Evolutionary conservation across 2,888 invertebrate genomes (phyloP).

Genomic region (Formica aserva): DNA sequence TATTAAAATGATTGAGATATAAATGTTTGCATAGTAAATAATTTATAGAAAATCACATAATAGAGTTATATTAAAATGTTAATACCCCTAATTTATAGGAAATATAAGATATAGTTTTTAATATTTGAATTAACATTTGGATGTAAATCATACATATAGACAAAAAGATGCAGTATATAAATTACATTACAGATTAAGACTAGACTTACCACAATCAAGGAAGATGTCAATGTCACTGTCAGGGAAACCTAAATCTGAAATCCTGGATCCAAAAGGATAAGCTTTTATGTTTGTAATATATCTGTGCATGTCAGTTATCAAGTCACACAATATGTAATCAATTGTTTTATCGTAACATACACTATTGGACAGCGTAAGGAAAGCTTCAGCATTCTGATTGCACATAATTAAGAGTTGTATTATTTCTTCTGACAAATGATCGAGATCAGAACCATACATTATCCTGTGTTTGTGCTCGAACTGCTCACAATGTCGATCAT

Average conservation of each 20-base stretch:
- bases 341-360: background rate
- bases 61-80: background rate
- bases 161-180: background rate
- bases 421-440: background rate
- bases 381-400: background rate
- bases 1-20: background rate
- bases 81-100: background rate
- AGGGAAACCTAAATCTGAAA: conserved; percentile 86
- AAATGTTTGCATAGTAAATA: background rate
- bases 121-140: background rate
- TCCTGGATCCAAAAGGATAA: conserved; percentile 88
- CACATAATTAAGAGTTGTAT: background rate
- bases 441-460: too few relatives aligned
- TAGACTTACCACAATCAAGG: conserved; percentile 78
- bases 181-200: background rate
- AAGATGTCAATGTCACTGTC: conserved; percentile 81
- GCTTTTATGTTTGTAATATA: conserved; percentile 80
- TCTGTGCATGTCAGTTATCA: conserved; percentile 67
- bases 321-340: background rate
- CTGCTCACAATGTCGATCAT: background rate
- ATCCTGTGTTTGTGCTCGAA: background rate
- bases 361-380: background rate
- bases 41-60: background rate
- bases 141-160: background rate
- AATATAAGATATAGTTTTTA: background rate